Evolutionary conservation across 2,113 vertebrate species (phyloP).

Genomic region (Archocentrus centrarchus): DNA sequence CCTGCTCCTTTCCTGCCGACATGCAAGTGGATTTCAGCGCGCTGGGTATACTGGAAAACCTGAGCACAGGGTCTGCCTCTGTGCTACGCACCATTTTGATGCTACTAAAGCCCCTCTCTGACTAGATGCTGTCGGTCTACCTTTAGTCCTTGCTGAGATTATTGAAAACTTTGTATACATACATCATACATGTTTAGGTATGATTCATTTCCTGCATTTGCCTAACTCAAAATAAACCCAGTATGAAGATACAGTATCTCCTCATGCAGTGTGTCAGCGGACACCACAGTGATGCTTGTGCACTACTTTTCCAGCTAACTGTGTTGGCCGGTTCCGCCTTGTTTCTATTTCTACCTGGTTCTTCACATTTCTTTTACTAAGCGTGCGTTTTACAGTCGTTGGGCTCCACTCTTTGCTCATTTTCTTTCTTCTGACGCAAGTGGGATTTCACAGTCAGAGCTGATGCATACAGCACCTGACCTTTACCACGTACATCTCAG

Average conservation of each 20-base stretch:
- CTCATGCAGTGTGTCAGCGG: not conserved
- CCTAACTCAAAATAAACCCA: not conserved
- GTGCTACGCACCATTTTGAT: conserved; percentile 12
- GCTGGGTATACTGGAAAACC: conserved; percentile 27
- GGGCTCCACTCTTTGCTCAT: conserved; percentile 25
- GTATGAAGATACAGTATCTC: not conserved
- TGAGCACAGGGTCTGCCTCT: conserved; percentile 1
- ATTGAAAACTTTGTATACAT: not conserved
- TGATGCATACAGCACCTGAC: conserved; percentile 60
- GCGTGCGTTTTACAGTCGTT: not conserved
- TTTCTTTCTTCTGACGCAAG: conserved; percentile 63
- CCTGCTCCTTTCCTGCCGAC: conserved; percentile 46
- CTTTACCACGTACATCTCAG: conserved; percentile 57
- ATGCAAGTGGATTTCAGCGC: conserved; percentile 45
- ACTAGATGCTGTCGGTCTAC: not conserved
- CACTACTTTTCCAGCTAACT: not conserved
- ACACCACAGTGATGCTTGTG: not conserved
- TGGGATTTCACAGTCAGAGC: conserved; percentile 66
- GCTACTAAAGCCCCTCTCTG: conserved; percentile 7
- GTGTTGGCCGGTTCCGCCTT: not conserved
- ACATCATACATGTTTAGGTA: not conserved
- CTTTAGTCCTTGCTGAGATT: not conserved
- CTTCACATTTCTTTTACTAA: not conserved
- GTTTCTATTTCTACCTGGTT: conserved; percentile 17
- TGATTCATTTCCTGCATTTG: not conserved